phyloP scores from a whole-genome alignment of 2,888 invertebrate genomes.

The Lasioglossum vierecki region DNA sequence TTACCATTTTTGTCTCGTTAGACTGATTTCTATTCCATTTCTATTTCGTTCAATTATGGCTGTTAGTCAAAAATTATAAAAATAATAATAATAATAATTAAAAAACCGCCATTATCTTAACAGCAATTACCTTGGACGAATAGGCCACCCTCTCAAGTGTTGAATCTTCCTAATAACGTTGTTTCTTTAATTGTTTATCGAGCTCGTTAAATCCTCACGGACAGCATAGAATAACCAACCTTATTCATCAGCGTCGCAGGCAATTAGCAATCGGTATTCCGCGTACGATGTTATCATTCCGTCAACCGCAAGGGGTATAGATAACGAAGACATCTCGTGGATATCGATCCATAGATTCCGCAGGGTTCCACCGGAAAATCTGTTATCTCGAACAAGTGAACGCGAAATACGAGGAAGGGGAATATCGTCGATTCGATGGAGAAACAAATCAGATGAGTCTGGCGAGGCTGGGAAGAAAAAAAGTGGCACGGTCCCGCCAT shows the following conservation, averaged over 20 bases:
- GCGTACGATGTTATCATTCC: not conserved
- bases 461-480: not conserved
- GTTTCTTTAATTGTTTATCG: not conserved
- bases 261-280: not conserved
- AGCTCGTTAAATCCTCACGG: not conserved
- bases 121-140: too few species aligned
- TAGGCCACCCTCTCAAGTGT: not conserved
- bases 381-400: conserved; percentile 2
- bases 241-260: not conserved
- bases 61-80: too few species aligned
- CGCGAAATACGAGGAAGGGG: not conserved
- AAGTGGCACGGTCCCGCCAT: conserved; percentile 71
- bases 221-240: not conserved
- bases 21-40: not conserved
- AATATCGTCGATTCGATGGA: not conserved
- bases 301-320: not conserved
- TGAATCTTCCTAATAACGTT: not conserved
- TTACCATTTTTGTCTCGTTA: not conserved
- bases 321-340: not conserved
- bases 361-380: not conserved
- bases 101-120: not conserved
- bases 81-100: too few species aligned
- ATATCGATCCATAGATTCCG: not conserved
- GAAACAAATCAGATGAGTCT: not conserved
- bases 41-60: not conserved